Conservation (phyloP, 2,888 invertebrate species). For the Chirona hameri region DNA sequence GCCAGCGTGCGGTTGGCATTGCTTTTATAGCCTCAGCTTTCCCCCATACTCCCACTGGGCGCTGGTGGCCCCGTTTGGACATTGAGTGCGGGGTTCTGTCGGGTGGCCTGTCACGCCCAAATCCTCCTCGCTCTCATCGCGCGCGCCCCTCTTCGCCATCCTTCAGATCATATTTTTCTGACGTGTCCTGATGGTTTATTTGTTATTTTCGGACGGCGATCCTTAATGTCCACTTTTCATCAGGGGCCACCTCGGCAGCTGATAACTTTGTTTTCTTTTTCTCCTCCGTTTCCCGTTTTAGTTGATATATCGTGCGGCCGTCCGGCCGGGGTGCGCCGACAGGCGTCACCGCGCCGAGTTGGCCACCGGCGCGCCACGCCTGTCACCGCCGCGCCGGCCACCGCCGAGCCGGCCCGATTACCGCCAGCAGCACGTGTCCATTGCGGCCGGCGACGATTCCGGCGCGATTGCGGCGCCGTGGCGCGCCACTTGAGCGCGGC, state of each 20-base stretch:
- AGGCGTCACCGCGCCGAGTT: not conserved
- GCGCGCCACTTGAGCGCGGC: not conserved
- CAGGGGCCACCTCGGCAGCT: not conserved
- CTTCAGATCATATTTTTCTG: conserved; percentile 12
- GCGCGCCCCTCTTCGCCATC: not conserved
- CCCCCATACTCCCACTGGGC: too few species aligned
- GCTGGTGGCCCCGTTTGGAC: too few species aligned
- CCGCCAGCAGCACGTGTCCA: conserved; percentile 8
- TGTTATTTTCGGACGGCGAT: conserved; percentile 8
- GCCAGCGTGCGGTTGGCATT: too few species aligned
- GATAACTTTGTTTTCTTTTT: not conserved
- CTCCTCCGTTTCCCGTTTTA: not conserved
- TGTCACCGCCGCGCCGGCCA: not conserved
- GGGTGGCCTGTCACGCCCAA: too few species aligned
- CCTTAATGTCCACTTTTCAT: conserved; percentile 26
- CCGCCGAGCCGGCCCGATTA: not conserved
- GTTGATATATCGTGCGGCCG: not conserved
- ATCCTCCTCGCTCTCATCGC: too few species aligned
- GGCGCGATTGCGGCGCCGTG: not conserved
- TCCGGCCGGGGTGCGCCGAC: not conserved
- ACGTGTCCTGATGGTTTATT: conserved; percentile 25
- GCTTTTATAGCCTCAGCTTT: too few species aligned
- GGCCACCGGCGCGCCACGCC: not conserved
- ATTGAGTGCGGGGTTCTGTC: too few species aligned
- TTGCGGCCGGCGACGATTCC: conserved; percentile 3